Conservation (phyloP, 2,888 invertebrate genomes). For the Ectemnius continuus region DNA sequence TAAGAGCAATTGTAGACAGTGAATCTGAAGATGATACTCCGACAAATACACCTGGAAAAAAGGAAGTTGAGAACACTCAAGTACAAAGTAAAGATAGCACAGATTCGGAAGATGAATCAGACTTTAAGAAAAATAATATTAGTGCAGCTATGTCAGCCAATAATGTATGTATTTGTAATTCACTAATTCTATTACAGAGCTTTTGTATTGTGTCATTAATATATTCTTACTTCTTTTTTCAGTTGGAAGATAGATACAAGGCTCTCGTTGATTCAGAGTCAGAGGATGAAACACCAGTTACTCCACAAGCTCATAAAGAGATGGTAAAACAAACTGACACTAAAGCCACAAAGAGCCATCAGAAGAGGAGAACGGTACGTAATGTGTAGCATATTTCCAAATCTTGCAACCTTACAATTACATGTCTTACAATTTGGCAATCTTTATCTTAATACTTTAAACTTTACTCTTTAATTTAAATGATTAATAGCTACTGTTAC, state of each 20-base stretch:
- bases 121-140: background rate
- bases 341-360: background rate
- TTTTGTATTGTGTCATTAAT: too few species aligned
- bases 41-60: too few species aligned
- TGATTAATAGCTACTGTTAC: too few species aligned
- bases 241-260: background rate
- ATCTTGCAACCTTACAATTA: too few species aligned
- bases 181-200: too few species aligned
- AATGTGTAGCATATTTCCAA: background rate
- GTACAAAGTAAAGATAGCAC: background rate
- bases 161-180: conserved; percentile 4
- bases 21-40: background rate
- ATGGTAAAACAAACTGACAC: background rate
- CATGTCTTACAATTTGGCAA: too few species aligned
- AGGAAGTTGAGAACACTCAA: too few species aligned
- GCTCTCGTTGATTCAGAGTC: conserved; percentile 3
- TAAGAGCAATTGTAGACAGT: background rate
- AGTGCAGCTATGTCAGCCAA: background rate
- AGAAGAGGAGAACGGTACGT: background rate
- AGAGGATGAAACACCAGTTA: background rate
- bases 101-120: background rate
- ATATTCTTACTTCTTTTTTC: background rate
- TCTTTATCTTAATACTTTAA: background rate
- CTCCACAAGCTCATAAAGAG: background rate
- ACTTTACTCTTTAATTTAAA: too few species aligned